Evolutionary conservation across 1,140 invertebrate genomes (phyloP), one percentile per base, ranked within the genome.

Genomic region (Philaenus spumarius): DNA sequence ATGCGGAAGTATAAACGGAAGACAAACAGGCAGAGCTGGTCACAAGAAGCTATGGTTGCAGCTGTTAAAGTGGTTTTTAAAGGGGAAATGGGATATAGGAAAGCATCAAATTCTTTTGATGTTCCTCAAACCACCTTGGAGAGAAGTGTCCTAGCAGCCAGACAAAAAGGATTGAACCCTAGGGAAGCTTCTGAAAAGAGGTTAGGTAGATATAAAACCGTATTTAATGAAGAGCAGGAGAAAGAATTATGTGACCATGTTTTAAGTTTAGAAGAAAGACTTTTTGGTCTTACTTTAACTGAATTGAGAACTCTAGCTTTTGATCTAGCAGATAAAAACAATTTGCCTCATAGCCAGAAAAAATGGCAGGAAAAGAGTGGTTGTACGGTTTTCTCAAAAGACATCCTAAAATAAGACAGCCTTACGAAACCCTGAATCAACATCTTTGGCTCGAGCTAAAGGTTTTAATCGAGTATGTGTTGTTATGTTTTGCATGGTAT

Each of bases 401-500:
- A 34, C 64, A 77, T 55, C 62, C 62, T 48, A 53, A 66, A 20
- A 53, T 75, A 37, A n/a, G n/a, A n/a, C n/a, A n/a, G 67, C 68
- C 23, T 46, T 74, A 9, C 48, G 73, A 62, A 71, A 66, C 61
- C 71, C 73, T 65, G 69, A n/a, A n/a, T n/a, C n/a, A n/a, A n/a
- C n/a, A n/a, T n/a, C n/a, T n/a, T n/a, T n/a, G n/a, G n/a, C n/a
- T 2, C 57, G 73, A 53, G 67, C 68, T 30, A 69, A 64, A 15
- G 68, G 64, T 14, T 78, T 78, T 60, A 78, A 77, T 54, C 64
- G 63, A 60, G 46, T 53, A 50, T 68, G 64, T 62, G 68, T 72
- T n/a, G 57, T n/a, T n/a, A n/a, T n/a, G n/a, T n/a, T n/a, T n/a
- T n/a, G n/a, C n/a, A n/a, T n/a, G n/a, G n/a, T n/a, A n/a, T n/a